Conservation (phyloP, 2,113 vertebrate species). For the Ornithorhynchus anatinus region DNA sequence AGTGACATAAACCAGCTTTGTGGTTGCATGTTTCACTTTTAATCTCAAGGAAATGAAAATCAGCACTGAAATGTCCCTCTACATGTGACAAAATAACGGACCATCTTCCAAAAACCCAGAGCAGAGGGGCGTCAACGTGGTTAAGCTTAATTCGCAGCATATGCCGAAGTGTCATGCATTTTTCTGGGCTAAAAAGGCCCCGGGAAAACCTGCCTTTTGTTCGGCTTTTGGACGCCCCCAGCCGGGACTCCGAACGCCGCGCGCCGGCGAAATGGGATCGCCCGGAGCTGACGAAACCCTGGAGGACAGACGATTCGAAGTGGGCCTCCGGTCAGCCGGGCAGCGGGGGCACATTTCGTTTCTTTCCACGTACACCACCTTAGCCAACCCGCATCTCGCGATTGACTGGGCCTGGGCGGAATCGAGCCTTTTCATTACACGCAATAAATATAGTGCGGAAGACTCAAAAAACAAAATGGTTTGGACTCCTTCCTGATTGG, state of each 20-base stretch:
- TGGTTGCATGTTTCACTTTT: slow-evolving; percentile 86
- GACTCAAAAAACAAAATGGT: slow-evolving; percentile 64
- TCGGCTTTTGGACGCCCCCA: slow-evolving; percentile 20
- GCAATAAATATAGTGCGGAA: slow-evolving; percentile 67
- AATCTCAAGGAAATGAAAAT: slow-evolving; percentile 84
- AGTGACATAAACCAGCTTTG: slow-evolving; percentile 92
- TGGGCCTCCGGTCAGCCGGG: slow-evolving; percentile 42
- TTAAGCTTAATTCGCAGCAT: slow-evolving; percentile 71
- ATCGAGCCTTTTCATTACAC: slow-evolving; percentile 68
- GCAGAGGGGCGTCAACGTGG: slow-evolving; percentile 68
- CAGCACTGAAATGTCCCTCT: slow-evolving; percentile 78
- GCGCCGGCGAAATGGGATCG: too few species aligned
- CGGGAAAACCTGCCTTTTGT: slow-evolving; percentile 43
- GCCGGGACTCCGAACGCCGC: slow-evolving; percentile 28
- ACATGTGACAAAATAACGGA: slow-evolving; percentile 76
- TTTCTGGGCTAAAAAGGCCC: slow-evolving; percentile 45
- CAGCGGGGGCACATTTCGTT: slow-evolving; percentile 57
- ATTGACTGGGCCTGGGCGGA: slow-evolving; percentile 63
- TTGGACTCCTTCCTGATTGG: slow-evolving; percentile 74
- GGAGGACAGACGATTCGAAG: slow-evolving; percentile 39
- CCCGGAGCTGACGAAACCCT: too few species aligned
- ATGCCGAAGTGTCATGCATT: slow-evolving; percentile 66
- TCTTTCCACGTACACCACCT: slow-evolving; percentile 55
- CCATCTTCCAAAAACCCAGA: slow-evolving; percentile 71
- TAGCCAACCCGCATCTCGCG: slow-evolving; percentile 55